These are phyloP conservation scores for Amphipoea lucens DNA, from an alignment of 2,888 invertebrate species.

Conservation along the genomic window DNA sequence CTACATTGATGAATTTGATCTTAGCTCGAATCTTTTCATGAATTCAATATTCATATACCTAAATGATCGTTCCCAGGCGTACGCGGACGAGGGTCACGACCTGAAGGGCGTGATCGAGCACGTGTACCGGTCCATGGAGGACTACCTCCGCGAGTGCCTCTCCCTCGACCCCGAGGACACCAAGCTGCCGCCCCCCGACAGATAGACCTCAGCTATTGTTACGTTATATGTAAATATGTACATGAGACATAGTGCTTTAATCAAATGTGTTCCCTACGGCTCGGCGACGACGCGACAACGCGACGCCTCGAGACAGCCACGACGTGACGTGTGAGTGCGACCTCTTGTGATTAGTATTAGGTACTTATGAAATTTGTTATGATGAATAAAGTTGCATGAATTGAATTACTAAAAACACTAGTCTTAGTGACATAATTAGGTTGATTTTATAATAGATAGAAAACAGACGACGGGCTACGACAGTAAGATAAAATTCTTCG, in stretches of 20 bases:
- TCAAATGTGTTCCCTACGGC: slow-evolving; percentile 86
- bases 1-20: not conserved
- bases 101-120: slow-evolving; percentile 96
- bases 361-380: slow-evolving; percentile 78
- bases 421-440: slow-evolving; percentile 69
- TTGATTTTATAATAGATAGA: slow-evolving; percentile 75
- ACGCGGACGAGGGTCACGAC: slow-evolving; percentile 97
- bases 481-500: slow-evolving; percentile 71
- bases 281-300: slow-evolving; percentile 70
- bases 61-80: slow-evolving; percentile 91
- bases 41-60: not conserved
- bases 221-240: slow-evolving; percentile 88
- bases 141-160: slow-evolving; percentile 97
- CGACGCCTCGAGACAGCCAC: slow-evolving; percentile 58
- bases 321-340: slow-evolving; percentile 62
- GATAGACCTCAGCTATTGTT: slow-evolving; percentile 82
- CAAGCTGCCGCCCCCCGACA: slow-evolving; percentile 91
- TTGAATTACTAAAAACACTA: slow-evolving; percentile 71
- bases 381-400: slow-evolving; percentile 72
- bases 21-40: not conserved
- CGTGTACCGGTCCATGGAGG: slow-evolving; percentile 97
- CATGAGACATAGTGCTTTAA: slow-evolving; percentile 88
- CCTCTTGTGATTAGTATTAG: slow-evolving; percentile 69
- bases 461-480: slow-evolving; percentile 70
- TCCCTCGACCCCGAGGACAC: slow-evolving; percentile 95